phyloP scores from a whole-genome alignment of 2,797 vertebrate species.

The Oryzias sinensis region DNA sequence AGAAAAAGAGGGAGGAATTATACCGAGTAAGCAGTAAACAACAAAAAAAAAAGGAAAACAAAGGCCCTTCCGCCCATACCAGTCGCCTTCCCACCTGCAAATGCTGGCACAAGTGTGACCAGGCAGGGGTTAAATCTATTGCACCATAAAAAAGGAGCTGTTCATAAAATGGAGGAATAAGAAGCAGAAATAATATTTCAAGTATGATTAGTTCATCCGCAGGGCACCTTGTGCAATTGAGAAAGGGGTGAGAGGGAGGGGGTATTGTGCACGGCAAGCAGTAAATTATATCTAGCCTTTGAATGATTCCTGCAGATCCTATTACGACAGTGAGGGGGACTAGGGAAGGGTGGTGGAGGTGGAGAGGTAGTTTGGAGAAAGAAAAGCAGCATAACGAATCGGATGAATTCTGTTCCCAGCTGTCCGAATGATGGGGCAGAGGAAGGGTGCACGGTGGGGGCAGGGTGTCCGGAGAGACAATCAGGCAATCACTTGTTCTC shows the following conservation, averaged over 20 bases:
- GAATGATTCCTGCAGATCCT: constrained; percentile 91
- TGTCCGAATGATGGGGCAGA: constrained; percentile 71
- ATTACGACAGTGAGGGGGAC: constrained; percentile 79
- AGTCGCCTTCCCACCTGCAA: constrained; percentile 30
- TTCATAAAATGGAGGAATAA: constrained; percentile 86
- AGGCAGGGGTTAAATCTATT: constrained; percentile 82
- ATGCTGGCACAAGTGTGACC: constrained; percentile 59
- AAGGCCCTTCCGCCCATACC: constrained; percentile 41
- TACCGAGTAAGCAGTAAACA: constrained; percentile 49
- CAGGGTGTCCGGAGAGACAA: constrained; percentile 51
- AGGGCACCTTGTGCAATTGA: constrained; percentile 85
- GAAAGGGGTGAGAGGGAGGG: constrained; percentile 69
- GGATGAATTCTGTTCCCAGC: constrained; percentile 84
- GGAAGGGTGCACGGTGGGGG: constrained; percentile 5
- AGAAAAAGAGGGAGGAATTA: constrained; percentile 49
- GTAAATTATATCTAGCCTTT: constrained; percentile 88
- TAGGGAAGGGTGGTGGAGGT: constrained; percentile 48
- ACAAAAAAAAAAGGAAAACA: constrained; percentile 36
- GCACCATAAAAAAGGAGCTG: constrained; percentile 82
- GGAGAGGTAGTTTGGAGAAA: constrained; percentile 67
- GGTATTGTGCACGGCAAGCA: constrained; percentile 81
- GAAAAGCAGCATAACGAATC: constrained; percentile 85
- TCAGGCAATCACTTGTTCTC: constrained; percentile 65
- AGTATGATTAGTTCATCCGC: constrained; percentile 88
- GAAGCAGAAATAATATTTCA: constrained; percentile 91